Conservation (phyloP, 2,797 vertebrate species). For the Pseudochirops corinnae region DNA sequence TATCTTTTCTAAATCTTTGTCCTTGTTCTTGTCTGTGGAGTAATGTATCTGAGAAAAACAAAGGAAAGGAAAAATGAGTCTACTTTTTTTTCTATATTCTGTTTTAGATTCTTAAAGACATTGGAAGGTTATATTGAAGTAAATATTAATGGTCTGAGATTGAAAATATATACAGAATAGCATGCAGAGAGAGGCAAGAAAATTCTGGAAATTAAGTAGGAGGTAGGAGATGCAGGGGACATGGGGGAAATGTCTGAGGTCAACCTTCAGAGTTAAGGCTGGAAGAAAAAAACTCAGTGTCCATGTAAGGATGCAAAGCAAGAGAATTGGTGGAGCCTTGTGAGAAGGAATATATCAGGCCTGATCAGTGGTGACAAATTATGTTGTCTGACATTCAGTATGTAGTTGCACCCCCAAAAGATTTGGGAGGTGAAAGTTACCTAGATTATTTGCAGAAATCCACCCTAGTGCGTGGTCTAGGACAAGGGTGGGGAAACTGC, state of each 20-base stretch:
- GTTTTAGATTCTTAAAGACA: neutral
- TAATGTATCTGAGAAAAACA: constrained; percentile 4
- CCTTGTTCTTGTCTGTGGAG: neutral
- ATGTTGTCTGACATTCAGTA: neutral
- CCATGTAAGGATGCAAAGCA: no score
- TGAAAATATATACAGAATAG: neutral
- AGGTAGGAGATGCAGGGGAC: neutral
- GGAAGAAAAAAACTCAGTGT: neutral
- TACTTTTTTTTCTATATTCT: no score
- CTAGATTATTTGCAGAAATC: neutral
- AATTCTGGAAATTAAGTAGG: neutral
- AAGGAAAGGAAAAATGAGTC: neutral
- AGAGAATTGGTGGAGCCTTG: no score
- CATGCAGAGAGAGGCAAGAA: neutral
- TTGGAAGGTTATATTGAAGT: neutral
- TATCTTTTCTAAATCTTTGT: neutral
- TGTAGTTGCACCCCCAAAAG: neutral
- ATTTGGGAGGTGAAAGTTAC: neutral
- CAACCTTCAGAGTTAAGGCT: neutral
- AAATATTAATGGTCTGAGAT: neutral
- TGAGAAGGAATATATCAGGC: no score
- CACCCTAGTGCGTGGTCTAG: no score
- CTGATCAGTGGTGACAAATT: neutral
- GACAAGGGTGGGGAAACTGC: no score
- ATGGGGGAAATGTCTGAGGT: neutral